These are phyloP conservation scores for Micropoecilia bifurca DNA, from an alignment of 2,797 vertebrate genomes.

Conservation along the genomic window DNA sequence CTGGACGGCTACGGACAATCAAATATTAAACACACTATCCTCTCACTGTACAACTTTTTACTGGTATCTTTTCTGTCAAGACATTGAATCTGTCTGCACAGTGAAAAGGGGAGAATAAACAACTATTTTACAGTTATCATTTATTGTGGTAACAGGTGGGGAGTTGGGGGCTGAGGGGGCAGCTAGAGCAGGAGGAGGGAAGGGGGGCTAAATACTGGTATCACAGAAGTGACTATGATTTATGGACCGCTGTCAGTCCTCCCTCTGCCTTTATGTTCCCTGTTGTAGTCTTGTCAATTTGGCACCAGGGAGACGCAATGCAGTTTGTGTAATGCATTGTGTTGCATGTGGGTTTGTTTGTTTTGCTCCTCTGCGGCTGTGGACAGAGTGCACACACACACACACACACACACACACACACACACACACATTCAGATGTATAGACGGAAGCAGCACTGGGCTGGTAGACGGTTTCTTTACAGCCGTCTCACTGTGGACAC, in stretches of 20 bases:
- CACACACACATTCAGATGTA: conserved; percentile 18
- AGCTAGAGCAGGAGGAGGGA: not conserved
- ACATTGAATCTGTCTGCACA: conserved; percentile 18
- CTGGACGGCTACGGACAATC: not conserved
- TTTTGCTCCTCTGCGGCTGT: conserved; percentile 45
- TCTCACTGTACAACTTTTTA: not conserved
- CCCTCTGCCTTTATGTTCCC: conserved; percentile 38
- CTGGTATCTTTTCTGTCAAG: conserved; percentile 5
- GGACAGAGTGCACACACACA: conserved; percentile 20
- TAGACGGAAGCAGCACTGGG: conserved; percentile 25
- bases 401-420: conserved; percentile 23
- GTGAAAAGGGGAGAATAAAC: conserved; percentile 4
- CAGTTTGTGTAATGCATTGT: conserved; percentile 56
- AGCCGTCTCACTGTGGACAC: conserved; percentile 34
- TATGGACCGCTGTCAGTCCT: conserved; percentile 58
- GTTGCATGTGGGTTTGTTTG: conserved; percentile 56
- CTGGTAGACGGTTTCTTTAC: conserved; percentile 38
- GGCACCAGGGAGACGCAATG: conserved; percentile 45
- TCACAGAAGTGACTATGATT: conserved; percentile 58
- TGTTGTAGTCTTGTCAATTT: conserved; percentile 49
- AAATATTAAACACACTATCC: not conserved
- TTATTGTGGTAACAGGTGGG: conserved; percentile 58
- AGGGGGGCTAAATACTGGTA: conserved; percentile 17
- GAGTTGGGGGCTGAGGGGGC: not conserved
- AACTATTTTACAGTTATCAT: conserved; percentile 28